Conservation (phyloP, 2,888 invertebrate genomes). For the Heliconius sara region DNA sequence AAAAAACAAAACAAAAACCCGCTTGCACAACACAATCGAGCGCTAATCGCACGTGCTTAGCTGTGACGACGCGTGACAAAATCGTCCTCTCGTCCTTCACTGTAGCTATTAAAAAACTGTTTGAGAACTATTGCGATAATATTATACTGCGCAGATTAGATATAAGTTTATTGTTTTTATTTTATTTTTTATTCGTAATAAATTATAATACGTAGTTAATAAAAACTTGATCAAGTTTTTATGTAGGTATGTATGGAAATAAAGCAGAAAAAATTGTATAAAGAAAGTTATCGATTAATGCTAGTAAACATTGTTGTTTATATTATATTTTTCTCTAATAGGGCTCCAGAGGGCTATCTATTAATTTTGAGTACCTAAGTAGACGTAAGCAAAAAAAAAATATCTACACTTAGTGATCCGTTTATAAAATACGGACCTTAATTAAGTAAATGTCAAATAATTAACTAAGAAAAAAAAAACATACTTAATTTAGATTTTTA, state of each 20-base stretch:
- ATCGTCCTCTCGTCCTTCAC: constrained; percentile 59
- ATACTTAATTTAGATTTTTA: not conserved
- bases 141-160: constrained; percentile 39
- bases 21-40: constrained; percentile 31
- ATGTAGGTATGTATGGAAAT: not conserved
- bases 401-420: not conserved
- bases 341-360: no score
- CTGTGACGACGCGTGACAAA: constrained; percentile 51
- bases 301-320: not conserved
- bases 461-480: not conserved
- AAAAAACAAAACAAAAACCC: constrained; percentile 18
- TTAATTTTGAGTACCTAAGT: not conserved
- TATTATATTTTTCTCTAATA: not conserved
- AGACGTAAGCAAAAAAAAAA: not conserved
- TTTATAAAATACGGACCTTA: not conserved
- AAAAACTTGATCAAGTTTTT: no score
- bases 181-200: no score
- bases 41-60: constrained; percentile 46
- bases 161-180: constrained; percentile 16
- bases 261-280: not conserved
- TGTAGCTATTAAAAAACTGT: constrained; percentile 56
- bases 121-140: constrained; percentile 59
- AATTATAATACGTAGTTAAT: no score
- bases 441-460: not conserved
- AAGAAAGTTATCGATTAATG: not conserved